A percentile compares a stretch with the other conserved stretches of the same genome.
These are phyloP conservation scores for Chromoteleia sp. DNA, from an alignment of 2,888 invertebrate species.

Conservation along the genomic window DNA sequence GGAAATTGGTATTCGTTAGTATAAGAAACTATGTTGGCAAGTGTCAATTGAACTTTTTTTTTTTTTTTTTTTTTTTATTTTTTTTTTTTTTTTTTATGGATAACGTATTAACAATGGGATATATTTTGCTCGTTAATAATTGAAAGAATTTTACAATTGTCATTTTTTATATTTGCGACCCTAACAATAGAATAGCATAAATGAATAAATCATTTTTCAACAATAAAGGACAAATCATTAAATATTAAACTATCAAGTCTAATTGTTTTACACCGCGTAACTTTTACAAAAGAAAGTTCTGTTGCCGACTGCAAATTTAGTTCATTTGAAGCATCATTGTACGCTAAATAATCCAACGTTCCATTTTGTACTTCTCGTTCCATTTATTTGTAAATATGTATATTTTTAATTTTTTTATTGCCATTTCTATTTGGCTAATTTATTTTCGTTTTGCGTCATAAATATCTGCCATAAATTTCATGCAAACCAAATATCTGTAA, in stretches of 20 bases:
- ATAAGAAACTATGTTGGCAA: too few species aligned
- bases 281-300: conserved; percentile 5
- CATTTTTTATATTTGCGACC: conserved; percentile 5
- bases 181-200: background rate
- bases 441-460: conserved; percentile 20
- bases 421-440: conserved; percentile 31
- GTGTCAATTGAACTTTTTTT: too few species aligned
- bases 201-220: conserved; percentile 9
- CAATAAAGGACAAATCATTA: background rate
- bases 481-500: conserved; percentile 21
- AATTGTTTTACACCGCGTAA: conserved; percentile 25
- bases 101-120: too few species aligned
- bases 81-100: too few species aligned
- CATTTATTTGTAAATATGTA: conserved; percentile 10
- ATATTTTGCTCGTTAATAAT: conserved; percentile 4
- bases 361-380: conserved; percentile 16
- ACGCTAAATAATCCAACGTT: conserved; percentile 19
- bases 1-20: too few species aligned
- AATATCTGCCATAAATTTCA: conserved; percentile 35
- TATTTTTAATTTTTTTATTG: conserved; percentile 41
- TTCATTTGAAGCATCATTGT: conserved; percentile 34
- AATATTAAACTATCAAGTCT: conserved; percentile 20
- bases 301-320: conserved; percentile 27
- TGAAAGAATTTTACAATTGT: conserved; percentile 6
- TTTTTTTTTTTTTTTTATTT: too few species aligned